These are phyloP conservation scores for Rhinolophus ferrumequinum DNA, from an alignment of 2,113 vertebrate genomes.

Conservation along the genomic window DNA sequence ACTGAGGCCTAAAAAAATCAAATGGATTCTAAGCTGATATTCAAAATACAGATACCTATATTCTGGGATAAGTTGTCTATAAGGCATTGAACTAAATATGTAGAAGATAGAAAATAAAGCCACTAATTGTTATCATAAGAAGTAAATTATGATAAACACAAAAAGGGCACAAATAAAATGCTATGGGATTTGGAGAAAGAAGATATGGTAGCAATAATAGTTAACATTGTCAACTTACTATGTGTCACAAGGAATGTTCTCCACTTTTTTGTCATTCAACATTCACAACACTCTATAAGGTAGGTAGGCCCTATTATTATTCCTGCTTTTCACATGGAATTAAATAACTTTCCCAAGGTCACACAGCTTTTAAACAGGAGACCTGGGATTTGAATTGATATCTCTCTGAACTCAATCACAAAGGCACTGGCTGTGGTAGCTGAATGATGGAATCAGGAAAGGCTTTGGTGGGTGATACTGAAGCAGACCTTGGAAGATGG, in stretches of 20 bases:
- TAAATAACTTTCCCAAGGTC: background rate
- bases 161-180: background rate
- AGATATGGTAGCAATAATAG: background rate
- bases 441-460: background rate
- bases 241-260: background rate
- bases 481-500: background rate
- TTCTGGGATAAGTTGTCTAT: background rate
- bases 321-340: background rate
- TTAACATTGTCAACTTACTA: background rate
- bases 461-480: background rate
- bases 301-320: background rate
- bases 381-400: background rate
- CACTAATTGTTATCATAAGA: background rate
- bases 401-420: background rate
- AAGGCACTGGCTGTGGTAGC: background rate
- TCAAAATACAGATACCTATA: background rate
- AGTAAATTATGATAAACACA: background rate
- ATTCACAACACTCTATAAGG: background rate
- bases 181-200: background rate
- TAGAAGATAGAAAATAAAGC: background rate
- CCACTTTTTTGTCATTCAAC: background rate
- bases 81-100: background rate
- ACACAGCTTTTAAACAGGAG: background rate
- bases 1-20: background rate
- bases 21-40: background rate